These are phyloP conservation scores for Helicoverpa armigera DNA, from an alignment of 1,140 invertebrate species.

Conservation along the genomic window DNA sequence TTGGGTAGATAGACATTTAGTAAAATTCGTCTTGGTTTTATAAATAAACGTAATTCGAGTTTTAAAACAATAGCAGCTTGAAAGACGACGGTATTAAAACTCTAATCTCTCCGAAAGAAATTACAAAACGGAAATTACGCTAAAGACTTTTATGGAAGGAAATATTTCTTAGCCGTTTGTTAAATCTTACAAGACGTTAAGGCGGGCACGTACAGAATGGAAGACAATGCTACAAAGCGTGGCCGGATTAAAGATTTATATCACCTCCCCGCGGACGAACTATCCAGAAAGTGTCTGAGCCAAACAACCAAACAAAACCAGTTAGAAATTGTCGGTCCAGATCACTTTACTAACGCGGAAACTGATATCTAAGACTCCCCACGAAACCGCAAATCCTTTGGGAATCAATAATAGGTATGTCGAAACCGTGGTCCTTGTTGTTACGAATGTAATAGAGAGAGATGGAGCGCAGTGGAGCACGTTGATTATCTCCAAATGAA, in stretches of 20 bases:
- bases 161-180: conserved; percentile 7
- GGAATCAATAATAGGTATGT: conserved; percentile 40
- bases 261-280: conserved; percentile 10
- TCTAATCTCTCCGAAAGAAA: neutral
- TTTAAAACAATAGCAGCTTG: neutral
- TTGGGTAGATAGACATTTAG: neutral
- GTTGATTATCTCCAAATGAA: conserved; percentile 61
- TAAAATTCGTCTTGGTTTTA: neutral
- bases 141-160: neutral
- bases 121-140: neutral
- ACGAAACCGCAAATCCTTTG: conserved; percentile 33
- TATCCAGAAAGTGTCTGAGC: neutral
- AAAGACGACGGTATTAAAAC: neutral
- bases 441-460: conserved; percentile 8
- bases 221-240: conserved; percentile 35
- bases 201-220: conserved; percentile 6
- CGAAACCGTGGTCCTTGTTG: conserved; percentile 23
- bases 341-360: conserved; percentile 1
- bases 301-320: neutral
- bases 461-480: conserved; percentile 19
- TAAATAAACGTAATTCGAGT: neutral
- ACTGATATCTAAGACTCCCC: conserved; percentile 12
- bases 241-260: conserved; percentile 25
- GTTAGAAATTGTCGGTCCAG: neutral
- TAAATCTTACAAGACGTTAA: conserved; percentile 19